Evolutionary conservation across 1,140 invertebrate genomes (phyloP).

Genomic region (Lasioglossum albipes): DNA sequence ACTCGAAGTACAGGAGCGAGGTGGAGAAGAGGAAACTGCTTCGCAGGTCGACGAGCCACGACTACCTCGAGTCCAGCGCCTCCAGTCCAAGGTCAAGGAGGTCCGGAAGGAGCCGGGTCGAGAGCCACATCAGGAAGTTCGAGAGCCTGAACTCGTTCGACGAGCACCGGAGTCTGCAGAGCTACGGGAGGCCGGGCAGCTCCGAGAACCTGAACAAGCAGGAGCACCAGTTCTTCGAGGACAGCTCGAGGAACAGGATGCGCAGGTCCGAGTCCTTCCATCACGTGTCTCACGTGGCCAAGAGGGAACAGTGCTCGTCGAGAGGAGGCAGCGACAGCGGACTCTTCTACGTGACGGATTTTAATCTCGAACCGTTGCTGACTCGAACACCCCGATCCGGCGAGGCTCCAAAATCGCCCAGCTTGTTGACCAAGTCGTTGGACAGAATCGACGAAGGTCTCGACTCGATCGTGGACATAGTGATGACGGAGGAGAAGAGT

Average conservation of each 20-base stretch:
- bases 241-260: slow-evolving; percentile 52
- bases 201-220: slow-evolving; percentile 48
- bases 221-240: slow-evolving; percentile 24
- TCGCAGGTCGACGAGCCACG: slow-evolving; percentile 61
- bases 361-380: slow-evolving; percentile 64
- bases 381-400: slow-evolving; percentile 41
- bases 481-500: slow-evolving; percentile 81
- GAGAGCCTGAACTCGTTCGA: slow-evolving; percentile 77
- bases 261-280: slow-evolving; percentile 77
- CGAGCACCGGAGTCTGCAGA: slow-evolving; percentile 65
- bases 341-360: slow-evolving; percentile 72
- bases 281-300: slow-evolving; percentile 64
- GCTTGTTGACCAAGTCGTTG: slow-evolving; percentile 85
- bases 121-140: slow-evolving; percentile 74
- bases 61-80: slow-evolving; percentile 51
- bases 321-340: slow-evolving; percentile 74
- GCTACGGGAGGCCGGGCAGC: slow-evolving; percentile 47
- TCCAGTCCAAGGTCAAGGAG: slow-evolving; percentile 78
- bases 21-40: slow-evolving; percentile 65
- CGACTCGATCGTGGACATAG: slow-evolving; percentile 86
- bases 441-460: slow-evolving; percentile 88
- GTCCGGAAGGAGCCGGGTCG: slow-evolving; percentile 65
- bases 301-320: slow-evolving; percentile 62
- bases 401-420: slow-evolving; percentile 62
- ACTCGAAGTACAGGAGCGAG: slow-evolving; percentile 60